Base-by-base conservation (phyloP, 2,888 invertebrate genomes). In the Drosophila paranaensis region DNA sequence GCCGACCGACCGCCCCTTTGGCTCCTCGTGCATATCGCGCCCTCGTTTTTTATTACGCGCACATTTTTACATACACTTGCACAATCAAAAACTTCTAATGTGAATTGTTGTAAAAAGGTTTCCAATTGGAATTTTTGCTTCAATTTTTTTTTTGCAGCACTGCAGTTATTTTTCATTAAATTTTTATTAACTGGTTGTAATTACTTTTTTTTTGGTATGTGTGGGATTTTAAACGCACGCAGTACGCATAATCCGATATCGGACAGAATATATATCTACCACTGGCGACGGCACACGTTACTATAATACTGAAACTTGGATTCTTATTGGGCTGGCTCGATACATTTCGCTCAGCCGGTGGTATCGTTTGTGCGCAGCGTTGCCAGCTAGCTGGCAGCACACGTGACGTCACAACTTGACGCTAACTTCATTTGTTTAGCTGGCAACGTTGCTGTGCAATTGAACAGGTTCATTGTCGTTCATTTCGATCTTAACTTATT, bases 21-120 rank as follows among this genome's bases (percentile, higher is more conserved):
- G 60, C 71, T 74, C 74, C 79, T 86, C 83, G 79, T 85, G 85
- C 80, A 78, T 77, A 81, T 85, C 86, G 84, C 82, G 84, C 82
- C 84, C 88, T 88, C 88, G 86, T 88, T 86, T 84, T 84, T 88
- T 86, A 86, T 88, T 86, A 82, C 88, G 88, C 86, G 86, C 87
- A 88, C 88, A 87, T 82, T 90, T 48, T 77, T 85, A 82, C 89
- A 85, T 75, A 79, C 88, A 88, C 89, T 90, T 85, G 88, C 81
- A 88, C 90, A 86, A 79, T 77, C 64, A 51, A 58, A 50, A 68
- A 79, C 58, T 66, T 71, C 50, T 58, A 73, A 64, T 64, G 35
- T 30, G 51, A 71, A 74, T 63, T 73, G 55, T 70, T 77, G 48
- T 66, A 35, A 55, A 42, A 56, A 56, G 53, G 45, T 65, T 61